Evolutionary conservation across 2,888 invertebrate species (phyloP).

Genomic region (Spilarctia lutea): DNA sequence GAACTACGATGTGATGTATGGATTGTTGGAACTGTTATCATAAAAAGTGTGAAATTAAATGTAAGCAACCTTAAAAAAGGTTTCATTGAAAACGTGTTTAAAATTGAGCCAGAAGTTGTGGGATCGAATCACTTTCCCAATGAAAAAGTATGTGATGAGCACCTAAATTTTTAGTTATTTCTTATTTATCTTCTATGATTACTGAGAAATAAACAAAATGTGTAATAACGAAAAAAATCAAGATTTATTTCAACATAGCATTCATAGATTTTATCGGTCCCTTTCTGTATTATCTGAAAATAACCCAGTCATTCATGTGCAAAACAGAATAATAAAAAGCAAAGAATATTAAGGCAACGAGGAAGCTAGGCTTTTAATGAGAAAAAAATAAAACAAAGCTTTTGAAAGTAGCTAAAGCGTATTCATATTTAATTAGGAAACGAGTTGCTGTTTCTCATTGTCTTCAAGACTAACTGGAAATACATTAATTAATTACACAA

Average conservation of each 20-base stretch:
- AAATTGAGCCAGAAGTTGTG: too few species aligned
- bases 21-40: too few species aligned
- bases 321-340: conserved; percentile 9
- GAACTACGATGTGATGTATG: too few species aligned
- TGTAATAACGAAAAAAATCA: background rate
- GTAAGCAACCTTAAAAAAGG: too few species aligned
- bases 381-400: conserved; percentile 40
- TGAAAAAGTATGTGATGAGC: too few species aligned
- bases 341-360: conserved; percentile 19
- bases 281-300: conserved; percentile 1
- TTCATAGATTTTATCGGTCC: background rate
- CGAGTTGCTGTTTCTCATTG: conserved; percentile 52
- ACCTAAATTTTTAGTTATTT: too few species aligned
- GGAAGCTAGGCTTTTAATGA: conserved; percentile 31
- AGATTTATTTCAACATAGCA: background rate
- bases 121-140: too few species aligned
- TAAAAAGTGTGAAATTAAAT: too few species aligned
- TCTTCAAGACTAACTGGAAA: conserved; percentile 46
- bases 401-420: conserved; percentile 51
- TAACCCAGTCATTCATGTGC: background rate
- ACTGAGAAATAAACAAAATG: background rate
- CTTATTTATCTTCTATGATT: background rate
- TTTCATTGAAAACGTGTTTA: too few species aligned
- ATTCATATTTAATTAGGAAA: conserved; percentile 55
- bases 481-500: conserved; percentile 52